phyloP scores from a whole-genome alignment of 2,888 invertebrate genomes.

The Apodemia mormo region DNA sequence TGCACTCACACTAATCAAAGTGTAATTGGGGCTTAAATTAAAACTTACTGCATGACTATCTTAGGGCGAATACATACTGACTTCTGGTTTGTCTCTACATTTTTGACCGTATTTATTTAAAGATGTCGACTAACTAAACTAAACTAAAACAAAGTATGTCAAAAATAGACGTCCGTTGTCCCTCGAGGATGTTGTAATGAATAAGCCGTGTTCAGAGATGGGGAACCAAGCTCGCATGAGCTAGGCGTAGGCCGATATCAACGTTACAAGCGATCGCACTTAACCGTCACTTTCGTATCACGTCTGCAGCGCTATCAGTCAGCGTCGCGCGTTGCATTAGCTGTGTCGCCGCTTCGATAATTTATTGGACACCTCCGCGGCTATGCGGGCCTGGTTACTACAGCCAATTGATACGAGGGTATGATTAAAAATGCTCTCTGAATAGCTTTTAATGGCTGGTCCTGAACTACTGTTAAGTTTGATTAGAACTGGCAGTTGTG shows the following conservation, averaged over 20 bases:
- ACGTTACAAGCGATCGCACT: slow-evolving; percentile 78
- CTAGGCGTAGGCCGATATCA: slow-evolving; percentile 64
- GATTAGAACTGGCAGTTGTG: slow-evolving; percentile 17
- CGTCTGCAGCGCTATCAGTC: slow-evolving; percentile 73
- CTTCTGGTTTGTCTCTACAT: background rate
- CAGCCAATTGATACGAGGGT: slow-evolving; percentile 48
- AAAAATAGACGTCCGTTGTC: slow-evolving; percentile 38
- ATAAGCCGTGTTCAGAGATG: slow-evolving; percentile 43
- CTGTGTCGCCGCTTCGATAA: slow-evolving; percentile 71
- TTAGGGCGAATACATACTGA: background rate
- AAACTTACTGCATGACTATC: too few species aligned
- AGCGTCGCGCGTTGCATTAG: slow-evolving; percentile 77
- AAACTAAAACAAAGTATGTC: slow-evolving; percentile 33
- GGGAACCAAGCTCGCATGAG: slow-evolving; percentile 53
- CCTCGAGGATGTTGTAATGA: slow-evolving; percentile 52
- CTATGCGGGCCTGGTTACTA: slow-evolving; percentile 62
- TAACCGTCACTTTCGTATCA: slow-evolving; percentile 75
- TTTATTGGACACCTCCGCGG: slow-evolving; percentile 64
- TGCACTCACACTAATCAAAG: too few species aligned
- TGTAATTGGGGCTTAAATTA: too few species aligned
- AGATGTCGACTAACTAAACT: background rate
- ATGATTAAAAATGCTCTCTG: slow-evolving; percentile 40
- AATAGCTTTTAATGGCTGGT: slow-evolving; percentile 31
- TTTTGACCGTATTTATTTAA: background rate
- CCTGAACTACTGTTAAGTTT: slow-evolving; percentile 21